These are phyloP conservation scores for Podiceps cristatus DNA, from an alignment of 2,113 vertebrate species.

Conservation along the genomic window DNA sequence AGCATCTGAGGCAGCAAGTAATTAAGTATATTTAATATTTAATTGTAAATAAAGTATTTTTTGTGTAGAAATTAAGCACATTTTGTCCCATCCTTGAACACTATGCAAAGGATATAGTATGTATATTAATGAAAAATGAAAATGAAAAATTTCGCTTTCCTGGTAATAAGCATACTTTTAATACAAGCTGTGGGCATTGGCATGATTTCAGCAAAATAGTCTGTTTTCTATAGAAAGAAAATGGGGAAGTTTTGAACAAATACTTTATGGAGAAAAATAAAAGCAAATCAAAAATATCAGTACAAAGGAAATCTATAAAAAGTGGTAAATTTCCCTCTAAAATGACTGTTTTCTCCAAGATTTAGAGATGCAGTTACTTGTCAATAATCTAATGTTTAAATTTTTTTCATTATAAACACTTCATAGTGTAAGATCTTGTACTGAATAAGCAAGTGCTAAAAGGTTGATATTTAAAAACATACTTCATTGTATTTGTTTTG, in stretches of 20 bases:
- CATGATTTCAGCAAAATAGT: background rate
- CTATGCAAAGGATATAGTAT: background rate
- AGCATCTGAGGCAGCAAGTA: background rate
- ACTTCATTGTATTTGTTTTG: background rate
- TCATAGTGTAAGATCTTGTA: background rate
- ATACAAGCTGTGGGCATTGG: background rate
- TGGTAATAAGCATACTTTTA: background rate
- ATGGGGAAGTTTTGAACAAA: background rate
- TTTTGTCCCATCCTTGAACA: background rate
- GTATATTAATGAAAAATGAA: background rate
- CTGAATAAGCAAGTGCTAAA: background rate
- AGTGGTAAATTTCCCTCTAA: background rate
- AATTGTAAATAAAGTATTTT: background rate
- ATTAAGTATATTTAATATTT: background rate
- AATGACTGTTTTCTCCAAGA: background rate
- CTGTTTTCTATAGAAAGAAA: background rate
- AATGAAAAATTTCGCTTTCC: background rate
- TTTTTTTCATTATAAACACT: background rate
- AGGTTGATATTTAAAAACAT: background rate
- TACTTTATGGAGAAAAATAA: background rate
- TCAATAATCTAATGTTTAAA: background rate
- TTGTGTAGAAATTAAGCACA: background rate
- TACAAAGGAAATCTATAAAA: background rate
- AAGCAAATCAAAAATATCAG: background rate
- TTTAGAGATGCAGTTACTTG: background rate